Base-by-base conservation (phyloP, 1,140 invertebrate genomes). In the Sminthurides bifidus region DNA sequence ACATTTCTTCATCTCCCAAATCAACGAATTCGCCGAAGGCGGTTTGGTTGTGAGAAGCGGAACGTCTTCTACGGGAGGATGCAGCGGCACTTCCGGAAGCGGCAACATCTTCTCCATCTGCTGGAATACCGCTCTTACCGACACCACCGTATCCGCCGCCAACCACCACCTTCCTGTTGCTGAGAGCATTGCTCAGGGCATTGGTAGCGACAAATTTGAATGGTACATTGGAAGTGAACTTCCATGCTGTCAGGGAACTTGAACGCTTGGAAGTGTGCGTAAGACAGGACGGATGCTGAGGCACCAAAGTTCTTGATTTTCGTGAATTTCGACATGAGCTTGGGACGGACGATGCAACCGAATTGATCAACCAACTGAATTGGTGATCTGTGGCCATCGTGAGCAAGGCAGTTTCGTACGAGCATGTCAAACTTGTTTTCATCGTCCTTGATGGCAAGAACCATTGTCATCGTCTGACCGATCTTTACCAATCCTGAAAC, bases 401-500 rank as follows among this genome's bases (percentile, higher is more conserved):
- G 89, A 14, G 90, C 91, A 71, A 93, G 86, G 68, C 91, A 94
- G 66, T 94, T 92, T 30, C 90, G 75, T 1, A 94, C 89, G 37
- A 93, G 72, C 90, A 94, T 94, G 71, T 94, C 91, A 69, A 94
- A 94, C 69, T 94, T 94, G 41, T 87, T 85, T 63, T 94, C 90
- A 64, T 93, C 89, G 60, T 94, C 91, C 71, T 95, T 93, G 60
- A 95, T 94, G 8, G 90, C 90, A 26, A 93, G 71, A 1, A 94
- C 91, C 90, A 94, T 93, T 4, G 91, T 95, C 90, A 95, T 93
- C 0, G 90, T 92, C 67, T 94, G 90, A 1, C 91, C 91, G 44
- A 93, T 94, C 70, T 93, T 93, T 0, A 94, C 91, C 24, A 94
- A 73, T 0, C 91, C 91, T 0, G 88, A 91, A 0, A 94, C 90